Conservation (phyloP, 1,140 invertebrate genomes). For the Chironomus striatipennis region DNA sequence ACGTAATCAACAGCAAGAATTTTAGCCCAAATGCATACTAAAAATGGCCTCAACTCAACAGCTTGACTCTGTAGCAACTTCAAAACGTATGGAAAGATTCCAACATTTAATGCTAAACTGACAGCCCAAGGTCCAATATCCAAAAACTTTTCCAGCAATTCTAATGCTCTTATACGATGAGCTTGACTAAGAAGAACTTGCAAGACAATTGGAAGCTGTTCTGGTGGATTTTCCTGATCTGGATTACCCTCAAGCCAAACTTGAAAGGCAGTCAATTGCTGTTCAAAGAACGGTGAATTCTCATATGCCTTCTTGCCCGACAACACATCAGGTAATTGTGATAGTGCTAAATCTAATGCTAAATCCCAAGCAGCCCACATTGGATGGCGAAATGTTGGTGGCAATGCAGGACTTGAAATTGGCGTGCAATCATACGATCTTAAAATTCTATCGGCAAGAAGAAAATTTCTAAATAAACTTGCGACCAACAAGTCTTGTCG, state of each 20-base stretch:
- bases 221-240: slow-evolving; percentile 71
- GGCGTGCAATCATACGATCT: slow-evolving; percentile 93
- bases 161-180: slow-evolving; percentile 87
- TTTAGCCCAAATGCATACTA: slow-evolving; percentile 99
- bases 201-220: slow-evolving; percentile 95
- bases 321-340: slow-evolving; percentile 74
- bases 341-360: slow-evolving; percentile 85
- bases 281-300: slow-evolving; percentile 92
- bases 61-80: slow-evolving; percentile 92
- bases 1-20: slow-evolving; percentile 94
- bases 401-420: slow-evolving; percentile 81
- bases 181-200: slow-evolving; percentile 96
- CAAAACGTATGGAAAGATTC: slow-evolving; percentile 97
- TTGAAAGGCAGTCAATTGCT: slow-evolving; percentile 98
- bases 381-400: slow-evolving; percentile 80
- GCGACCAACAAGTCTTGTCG: slow-evolving; percentile 96
- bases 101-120: slow-evolving; percentile 89
- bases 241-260: slow-evolving; percentile 82
- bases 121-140: slow-evolving; percentile 97
- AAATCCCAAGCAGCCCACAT: slow-evolving; percentile 98
- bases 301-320: slow-evolving; percentile 54
- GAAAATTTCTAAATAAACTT: slow-evolving; percentile 93
- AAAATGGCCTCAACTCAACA: slow-evolving; percentile 78
- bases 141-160: slow-evolving; percentile 89
- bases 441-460: slow-evolving; percentile 94